Evolutionary conservation across 1,140 invertebrate genomes (phyloP).

Genomic region (Conus ventricosus): DNA sequence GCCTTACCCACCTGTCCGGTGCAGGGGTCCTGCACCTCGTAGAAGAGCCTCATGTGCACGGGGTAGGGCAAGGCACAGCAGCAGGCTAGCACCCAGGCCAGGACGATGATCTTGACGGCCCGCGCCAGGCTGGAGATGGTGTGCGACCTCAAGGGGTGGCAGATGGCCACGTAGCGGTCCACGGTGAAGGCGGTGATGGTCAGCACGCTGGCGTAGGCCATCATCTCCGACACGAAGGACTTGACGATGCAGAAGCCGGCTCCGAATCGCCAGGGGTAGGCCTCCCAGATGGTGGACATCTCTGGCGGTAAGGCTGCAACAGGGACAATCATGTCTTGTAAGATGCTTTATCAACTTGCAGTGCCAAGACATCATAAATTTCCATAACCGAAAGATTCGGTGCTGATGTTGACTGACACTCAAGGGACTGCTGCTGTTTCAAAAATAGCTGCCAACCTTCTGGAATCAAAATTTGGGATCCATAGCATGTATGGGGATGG

Average conservation of each 20-base stretch:
- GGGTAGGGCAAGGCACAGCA: conserved; percentile 83
- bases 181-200: conserved; percentile 95
- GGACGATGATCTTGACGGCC: conserved; percentile 85
- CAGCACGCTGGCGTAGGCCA: conserved; percentile 93
- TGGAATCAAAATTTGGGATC: no score
- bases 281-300: conserved; percentile 89
- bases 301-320: conserved; percentile 85
- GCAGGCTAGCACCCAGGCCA: conserved; percentile 86
- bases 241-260: conserved; percentile 88
- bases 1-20: conserved; percentile 37
- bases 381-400: no score
- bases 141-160: conserved; percentile 90
- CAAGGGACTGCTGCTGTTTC: no score
- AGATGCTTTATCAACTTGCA: no score
- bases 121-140: conserved; percentile 88
- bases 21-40: conserved; percentile 48
- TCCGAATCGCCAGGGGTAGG: conserved; percentile 90
- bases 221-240: conserved; percentile 89
- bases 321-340: no score
- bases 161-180: conserved; percentile 95
- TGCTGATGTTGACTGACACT: no score
- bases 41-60: conserved; percentile 54
- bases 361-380: no score
- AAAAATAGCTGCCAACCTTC: no score
- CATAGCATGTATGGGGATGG: no score